A percentile compares a stretch with the other conserved stretches of the same genome.
phyloP scores from a whole-genome alignment of 92 coral and sea anemone species.

The Zoanthus solanderi region DNA sequence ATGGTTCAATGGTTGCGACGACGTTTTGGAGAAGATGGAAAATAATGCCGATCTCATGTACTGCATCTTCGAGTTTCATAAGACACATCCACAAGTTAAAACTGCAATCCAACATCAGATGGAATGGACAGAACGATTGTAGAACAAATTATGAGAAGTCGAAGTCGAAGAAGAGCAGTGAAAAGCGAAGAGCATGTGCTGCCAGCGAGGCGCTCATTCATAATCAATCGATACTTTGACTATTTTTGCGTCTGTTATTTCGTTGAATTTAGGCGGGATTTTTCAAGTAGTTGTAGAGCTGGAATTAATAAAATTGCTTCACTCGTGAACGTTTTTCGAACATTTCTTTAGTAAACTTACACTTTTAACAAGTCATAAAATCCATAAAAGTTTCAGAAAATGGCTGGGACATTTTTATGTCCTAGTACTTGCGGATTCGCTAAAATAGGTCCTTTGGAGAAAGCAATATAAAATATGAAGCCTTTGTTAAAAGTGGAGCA shows the following conservation, averaged over 20 bases:
- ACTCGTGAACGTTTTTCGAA: conserved; percentile 9
- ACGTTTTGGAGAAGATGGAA: no score
- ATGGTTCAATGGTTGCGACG: no score
- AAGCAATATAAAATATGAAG: conserved; percentile 55
- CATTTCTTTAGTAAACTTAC: conserved; percentile 2
- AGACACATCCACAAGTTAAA: no score
- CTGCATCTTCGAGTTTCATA: no score
- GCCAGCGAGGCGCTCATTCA: background rate
- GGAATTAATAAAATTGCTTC: conserved; percentile 2
- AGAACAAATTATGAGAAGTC: no score
- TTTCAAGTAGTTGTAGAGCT: conserved; percentile 6
- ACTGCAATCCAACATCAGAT: no score
- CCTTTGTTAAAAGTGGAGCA: conserved; percentile 59
- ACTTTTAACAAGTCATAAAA: conserved; percentile 10
- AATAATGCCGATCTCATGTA: no score
- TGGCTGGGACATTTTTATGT: conserved; percentile 72
- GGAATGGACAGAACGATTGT: no score
- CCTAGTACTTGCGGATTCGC: conserved; percentile 73
- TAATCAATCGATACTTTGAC: conserved; percentile 9
- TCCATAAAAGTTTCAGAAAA: conserved; percentile 7
- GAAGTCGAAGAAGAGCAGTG: no score
- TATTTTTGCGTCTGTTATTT: conserved; percentile 6
- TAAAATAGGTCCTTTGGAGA: conserved; percentile 59
- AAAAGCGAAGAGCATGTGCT: no score
- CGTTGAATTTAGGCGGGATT: conserved; percentile 38